These are phyloP conservation scores for Psittacula echo DNA, from an alignment of 2,797 vertebrate species.

Conservation along the genomic window DNA sequence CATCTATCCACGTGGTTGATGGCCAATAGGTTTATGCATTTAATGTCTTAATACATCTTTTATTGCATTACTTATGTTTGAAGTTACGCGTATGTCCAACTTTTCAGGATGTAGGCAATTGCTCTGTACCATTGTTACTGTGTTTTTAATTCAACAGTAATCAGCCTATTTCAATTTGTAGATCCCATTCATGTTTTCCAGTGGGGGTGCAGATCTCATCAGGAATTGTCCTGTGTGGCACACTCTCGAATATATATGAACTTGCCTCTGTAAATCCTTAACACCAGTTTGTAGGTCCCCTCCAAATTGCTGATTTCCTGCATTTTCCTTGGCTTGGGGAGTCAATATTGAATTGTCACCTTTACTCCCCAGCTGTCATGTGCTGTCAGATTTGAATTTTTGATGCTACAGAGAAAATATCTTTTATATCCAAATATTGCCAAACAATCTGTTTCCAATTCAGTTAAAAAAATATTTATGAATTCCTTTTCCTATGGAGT, in stretches of 20 bases:
- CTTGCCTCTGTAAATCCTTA: neutral
- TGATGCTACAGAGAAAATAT: neutral
- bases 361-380: neutral
- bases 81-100: neutral
- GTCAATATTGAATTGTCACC: neutral
- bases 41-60: neutral
- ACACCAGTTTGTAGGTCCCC: neutral
- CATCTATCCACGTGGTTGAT: neutral
- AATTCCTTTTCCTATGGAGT: conserved; percentile 27
- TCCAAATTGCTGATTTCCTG: neutral
- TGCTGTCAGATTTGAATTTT: neutral
- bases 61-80: neutral
- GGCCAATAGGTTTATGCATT: neutral
- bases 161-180: neutral
- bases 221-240: neutral
- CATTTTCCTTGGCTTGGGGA: neutral
- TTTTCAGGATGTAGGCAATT: neutral
- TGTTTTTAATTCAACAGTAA: neutral
- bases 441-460: conserved; percentile 12
- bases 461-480: neutral
- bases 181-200: neutral
- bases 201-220: neutral
- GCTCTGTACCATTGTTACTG: neutral
- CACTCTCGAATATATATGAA: neutral
- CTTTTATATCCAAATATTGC: neutral